These are phyloP conservation scores for Lasioglossum leucozonium DNA, from an alignment of 2,888 invertebrate genomes.

Conservation along the genomic window DNA sequence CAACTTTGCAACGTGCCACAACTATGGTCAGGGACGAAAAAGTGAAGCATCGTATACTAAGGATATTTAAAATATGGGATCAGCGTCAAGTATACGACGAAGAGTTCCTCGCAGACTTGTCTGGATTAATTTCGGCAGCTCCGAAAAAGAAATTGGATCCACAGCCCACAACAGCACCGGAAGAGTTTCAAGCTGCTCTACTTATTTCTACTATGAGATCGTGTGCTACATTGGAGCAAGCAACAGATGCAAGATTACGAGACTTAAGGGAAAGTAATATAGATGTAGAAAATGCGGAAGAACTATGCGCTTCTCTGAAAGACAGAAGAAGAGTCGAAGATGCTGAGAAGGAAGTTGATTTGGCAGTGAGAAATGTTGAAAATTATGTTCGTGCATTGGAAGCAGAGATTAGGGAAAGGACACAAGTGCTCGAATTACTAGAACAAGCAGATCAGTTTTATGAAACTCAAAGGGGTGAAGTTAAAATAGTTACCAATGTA, in stretches of 20 bases:
- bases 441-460: conserved; percentile 94
- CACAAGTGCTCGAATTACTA: conserved; percentile 90
- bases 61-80: conserved; percentile 98
- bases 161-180: conserved; percentile 85
- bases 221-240: conserved; percentile 81
- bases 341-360: conserved; percentile 94
- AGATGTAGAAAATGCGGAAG: conserved; percentile 91
- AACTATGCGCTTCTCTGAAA: conserved; percentile 92
- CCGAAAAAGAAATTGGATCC: conserved; percentile 89
- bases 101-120: conserved; percentile 94
- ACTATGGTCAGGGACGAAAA: conserved; percentile 95
- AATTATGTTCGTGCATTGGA: conserved; percentile 92
- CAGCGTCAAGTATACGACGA: conserved; percentile 96
- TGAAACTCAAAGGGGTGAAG: conserved; percentile 95
- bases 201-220: conserved; percentile 83
- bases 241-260: conserved; percentile 81
- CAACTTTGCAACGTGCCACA: conserved; percentile 95
- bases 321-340: conserved; percentile 95
- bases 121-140: conserved; percentile 92
- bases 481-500: conserved; percentile 97
- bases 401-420: conserved; percentile 92
- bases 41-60: conserved; percentile 93
- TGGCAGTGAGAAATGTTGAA: conserved; percentile 92
- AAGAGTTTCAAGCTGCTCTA: conserved; percentile 90
- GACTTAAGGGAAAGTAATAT: conserved; percentile 89